A percentile compares a stretch with the other conserved stretches of the same genome.
Evolutionary conservation across 2,113 vertebrate species (phyloP).

Genomic region (Myiozetetes cayanensis): DNA sequence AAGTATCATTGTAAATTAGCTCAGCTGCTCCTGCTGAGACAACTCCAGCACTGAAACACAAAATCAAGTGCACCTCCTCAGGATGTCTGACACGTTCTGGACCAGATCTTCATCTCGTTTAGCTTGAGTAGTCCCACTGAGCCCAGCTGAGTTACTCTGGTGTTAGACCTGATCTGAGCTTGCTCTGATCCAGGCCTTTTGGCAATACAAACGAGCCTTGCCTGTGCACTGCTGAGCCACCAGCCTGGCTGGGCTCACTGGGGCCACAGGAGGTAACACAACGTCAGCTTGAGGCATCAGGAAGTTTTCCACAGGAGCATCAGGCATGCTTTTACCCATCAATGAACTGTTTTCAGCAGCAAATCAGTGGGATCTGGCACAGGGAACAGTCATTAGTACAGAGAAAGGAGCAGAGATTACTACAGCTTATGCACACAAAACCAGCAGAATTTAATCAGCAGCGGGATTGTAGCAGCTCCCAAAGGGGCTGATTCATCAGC

Average conservation of each 20-base stretch:
- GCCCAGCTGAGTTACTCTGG: not conserved
- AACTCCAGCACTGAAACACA: not conserved
- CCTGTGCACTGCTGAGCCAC: not conserved
- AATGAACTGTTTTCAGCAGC: not conserved
- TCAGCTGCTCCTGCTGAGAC: not conserved
- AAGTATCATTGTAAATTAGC: not conserved
- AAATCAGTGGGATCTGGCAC: constrained; percentile 6
- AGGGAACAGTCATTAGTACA: not conserved
- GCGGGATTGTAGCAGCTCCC: not conserved
- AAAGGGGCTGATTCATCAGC: constrained; percentile 31
- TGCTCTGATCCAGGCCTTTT: not conserved
- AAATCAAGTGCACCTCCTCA: not conserved
- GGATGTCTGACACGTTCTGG: not conserved
- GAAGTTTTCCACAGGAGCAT: not conserved
- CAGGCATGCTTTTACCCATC: not conserved
- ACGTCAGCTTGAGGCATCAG: not conserved
- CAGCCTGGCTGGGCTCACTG: not conserved
- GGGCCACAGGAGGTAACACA: not conserved
- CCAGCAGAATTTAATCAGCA: constrained; percentile 32
- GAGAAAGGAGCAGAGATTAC: constrained; percentile 38
- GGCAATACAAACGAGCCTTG: not conserved
- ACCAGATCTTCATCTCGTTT: not conserved
- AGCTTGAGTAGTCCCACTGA: not conserved
- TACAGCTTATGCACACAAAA: constrained; percentile 14
- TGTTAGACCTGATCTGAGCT: not conserved